These are phyloP conservation scores for Osmoderma eremita DNA, from an alignment of 2,888 invertebrate species.

Conservation along the genomic window DNA sequence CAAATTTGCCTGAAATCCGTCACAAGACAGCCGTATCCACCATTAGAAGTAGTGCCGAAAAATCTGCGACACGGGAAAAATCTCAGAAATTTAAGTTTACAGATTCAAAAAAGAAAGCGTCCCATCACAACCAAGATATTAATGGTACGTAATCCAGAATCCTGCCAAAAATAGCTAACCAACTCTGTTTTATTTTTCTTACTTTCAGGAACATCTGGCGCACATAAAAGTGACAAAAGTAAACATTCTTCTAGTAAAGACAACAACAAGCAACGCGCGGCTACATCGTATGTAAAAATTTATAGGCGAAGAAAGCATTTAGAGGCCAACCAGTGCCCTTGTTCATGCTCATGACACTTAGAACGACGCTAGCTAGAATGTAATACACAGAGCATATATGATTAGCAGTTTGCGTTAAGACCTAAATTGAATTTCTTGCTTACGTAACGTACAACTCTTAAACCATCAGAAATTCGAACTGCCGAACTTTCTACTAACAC, in stretches of 20 bases:
- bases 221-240: conserved; percentile 48
- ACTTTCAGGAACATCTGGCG: conserved; percentile 43
- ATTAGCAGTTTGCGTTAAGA: conserved; percentile 1
- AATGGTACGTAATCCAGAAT: conserved; percentile 22
- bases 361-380: conserved; percentile 60
- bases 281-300: conserved; percentile 63
- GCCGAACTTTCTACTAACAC: conserved; percentile 8
- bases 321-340: conserved; percentile 57
- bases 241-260: conserved; percentile 51
- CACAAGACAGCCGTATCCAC: conserved; percentile 64
- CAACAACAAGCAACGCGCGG: conserved; percentile 58
- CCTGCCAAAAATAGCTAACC: neutral
- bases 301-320: conserved; percentile 50
- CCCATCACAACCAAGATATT: conserved; percentile 20
- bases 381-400: conserved; percentile 41
- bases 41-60: conserved; percentile 62
- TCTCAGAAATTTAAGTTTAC: neutral
- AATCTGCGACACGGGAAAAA: conserved; percentile 49
- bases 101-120: conserved; percentile 24
- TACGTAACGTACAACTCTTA: conserved; percentile 18
- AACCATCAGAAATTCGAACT: too few species aligned
- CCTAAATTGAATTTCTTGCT: neutral
- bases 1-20: conserved; percentile 62
- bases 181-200: neutral
- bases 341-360: conserved; percentile 62